phyloP scores from a whole-genome alignment of 1,140 invertebrate species.

The Drosophila bocki region DNA sequence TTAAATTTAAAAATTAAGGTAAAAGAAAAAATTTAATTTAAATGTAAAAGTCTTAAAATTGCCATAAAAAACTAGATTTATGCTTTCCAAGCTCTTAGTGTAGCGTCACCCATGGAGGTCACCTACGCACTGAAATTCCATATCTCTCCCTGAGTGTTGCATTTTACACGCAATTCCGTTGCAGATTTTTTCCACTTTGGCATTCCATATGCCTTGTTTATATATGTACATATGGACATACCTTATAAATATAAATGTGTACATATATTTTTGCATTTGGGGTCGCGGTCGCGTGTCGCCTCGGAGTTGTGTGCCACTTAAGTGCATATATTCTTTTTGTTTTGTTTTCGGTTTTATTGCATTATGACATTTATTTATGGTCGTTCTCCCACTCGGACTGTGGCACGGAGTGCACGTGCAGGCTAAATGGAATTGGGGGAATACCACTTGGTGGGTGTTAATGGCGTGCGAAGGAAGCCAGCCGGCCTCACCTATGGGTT shows the following conservation, averaged over 20 bases:
- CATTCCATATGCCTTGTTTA: conserved; percentile 14
- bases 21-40: background rate
- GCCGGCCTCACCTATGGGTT: conserved; percentile 47
- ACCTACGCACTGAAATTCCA: conserved; percentile 26
- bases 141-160: conserved; percentile 25
- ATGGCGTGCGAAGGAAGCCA: conserved; percentile 47
- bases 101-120: background rate
- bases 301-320: conserved; percentile 68
- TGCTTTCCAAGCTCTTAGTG: background rate
- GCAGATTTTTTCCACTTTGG: conserved; percentile 38
- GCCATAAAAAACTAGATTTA: background rate
- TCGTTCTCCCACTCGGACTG: conserved; percentile 33
- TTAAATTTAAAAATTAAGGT: background rate
- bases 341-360: conserved; percentile 67
- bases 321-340: conserved; percentile 32
- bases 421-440: conserved; percentile 8
- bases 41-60: background rate
- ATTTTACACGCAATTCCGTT: conserved; percentile 57
- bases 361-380: conserved; percentile 81
- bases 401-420: conserved; percentile 37
- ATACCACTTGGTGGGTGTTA: conserved; percentile 48
- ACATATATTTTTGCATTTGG: conserved; percentile 40
- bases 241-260: background rate
- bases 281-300: conserved; percentile 61
- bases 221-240: conserved; percentile 12